phyloP scores from a whole-genome alignment of 2,113 vertebrate species.

The Apeltes quadracus region DNA sequence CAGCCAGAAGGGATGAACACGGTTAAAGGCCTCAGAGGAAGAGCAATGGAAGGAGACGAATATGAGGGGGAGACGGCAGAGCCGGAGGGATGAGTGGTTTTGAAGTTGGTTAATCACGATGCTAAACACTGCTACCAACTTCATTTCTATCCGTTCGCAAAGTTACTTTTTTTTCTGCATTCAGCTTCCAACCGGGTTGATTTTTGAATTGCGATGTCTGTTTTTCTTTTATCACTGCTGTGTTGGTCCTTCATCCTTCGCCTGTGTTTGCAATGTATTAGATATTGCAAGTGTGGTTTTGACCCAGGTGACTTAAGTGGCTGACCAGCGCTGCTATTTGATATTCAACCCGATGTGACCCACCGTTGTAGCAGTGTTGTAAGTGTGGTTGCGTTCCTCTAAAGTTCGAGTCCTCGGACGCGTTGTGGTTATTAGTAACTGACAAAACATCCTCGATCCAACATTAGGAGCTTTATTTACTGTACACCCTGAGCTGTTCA shows the following conservation, averaged over 20 bases:
- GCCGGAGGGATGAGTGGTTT: slow-evolving; percentile 31
- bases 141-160: neutral
- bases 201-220: neutral
- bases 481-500: neutral
- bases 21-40: slow-evolving; percentile 16
- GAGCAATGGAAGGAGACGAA: slow-evolving; percentile 34
- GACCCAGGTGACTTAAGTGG: slow-evolving; percentile 2
- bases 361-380: slow-evolving; percentile 22
- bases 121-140: slow-evolving; percentile 13
- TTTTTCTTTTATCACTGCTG: slow-evolving; percentile 9
- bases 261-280: neutral
- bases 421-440: slow-evolving; percentile 1
- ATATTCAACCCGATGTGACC: slow-evolving; percentile 8
- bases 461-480: neutral
- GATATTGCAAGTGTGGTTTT: neutral
- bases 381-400: slow-evolving; percentile 6
- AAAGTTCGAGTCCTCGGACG: neutral
- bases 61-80: neutral
- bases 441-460: slow-evolving; percentile 2
- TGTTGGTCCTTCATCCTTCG: slow-evolving; percentile 5
- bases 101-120: slow-evolving; percentile 13
- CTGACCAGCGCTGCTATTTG: slow-evolving; percentile 29
- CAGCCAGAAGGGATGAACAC: slow-evolving; percentile 13
- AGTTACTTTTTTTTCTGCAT: neutral
- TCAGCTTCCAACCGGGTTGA: neutral